Evolutionary conservation across 2,797 vertebrate species (phyloP), one percentile per base, ranked within the genome.

Genomic region (Helarctos malayanus): DNA sequence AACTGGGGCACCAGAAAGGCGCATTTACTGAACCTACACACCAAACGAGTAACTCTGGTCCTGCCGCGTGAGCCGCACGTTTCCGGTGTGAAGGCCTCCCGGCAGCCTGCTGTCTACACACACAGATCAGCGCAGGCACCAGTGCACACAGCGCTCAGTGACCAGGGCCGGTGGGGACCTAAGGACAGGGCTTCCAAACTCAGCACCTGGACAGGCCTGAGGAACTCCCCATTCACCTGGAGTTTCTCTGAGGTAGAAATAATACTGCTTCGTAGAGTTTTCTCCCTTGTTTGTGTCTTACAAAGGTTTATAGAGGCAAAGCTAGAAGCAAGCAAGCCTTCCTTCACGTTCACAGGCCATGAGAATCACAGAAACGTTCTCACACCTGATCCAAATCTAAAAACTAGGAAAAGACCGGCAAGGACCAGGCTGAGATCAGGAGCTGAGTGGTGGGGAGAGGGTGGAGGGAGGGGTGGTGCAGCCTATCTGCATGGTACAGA

Each of bases 31-130:
- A 61, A 52, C 23, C 38, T 32, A 29, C 29, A 45, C 35, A 35
- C 41, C 25, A 5, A 68, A 56, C 0, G 11, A 1, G 1, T 6
- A 21, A 68, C 1, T 45, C 18, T 23, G 18, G 63, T 19, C 6
- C 9, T 16, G 23, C 32, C 63, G 7, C 0, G 8, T 1, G 38
- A 61, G 59, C 41, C 52, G 35, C 35, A 45, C 0, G 0, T 23
- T 27, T 38, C 19, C 1, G 7, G 45, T 18, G 14, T 7, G 8
- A 49, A 32, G 1, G 32, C 41, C 56, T 61, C 54, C 2, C 2
- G 85, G 54, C 12, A 27, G 45, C n/a, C 73, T 47, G 5, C 4
- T 18, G 38, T 52, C 56, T 76, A 65, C 4, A 5, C 49, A 68
- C 16, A 21, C 16, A 32, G 57, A n/a, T 19, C 41, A 27, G 4